These are phyloP conservation scores for Drosophila putrida DNA, from an alignment of 2,888 invertebrate genomes.

Conservation along the genomic window DNA sequence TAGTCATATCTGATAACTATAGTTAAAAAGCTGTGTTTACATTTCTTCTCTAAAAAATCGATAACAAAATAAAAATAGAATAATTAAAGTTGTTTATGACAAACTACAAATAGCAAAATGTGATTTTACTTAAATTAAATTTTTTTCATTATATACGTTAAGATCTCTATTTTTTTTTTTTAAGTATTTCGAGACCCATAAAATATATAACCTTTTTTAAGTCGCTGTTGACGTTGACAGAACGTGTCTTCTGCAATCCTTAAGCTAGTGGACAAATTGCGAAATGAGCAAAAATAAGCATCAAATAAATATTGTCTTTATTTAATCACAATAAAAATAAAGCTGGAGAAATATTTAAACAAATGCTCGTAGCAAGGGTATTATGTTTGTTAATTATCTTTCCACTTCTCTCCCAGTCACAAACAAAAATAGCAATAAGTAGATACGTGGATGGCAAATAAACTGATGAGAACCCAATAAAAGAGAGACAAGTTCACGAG, in stretches of 20 bases:
- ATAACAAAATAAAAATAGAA: no score
- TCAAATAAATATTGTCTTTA: constrained; percentile 55
- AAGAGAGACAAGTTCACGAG: constrained; percentile 14
- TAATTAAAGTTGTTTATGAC: no score
- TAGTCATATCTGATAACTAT: no score
- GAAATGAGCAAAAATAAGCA: constrained; percentile 26
- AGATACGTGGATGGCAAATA: neutral
- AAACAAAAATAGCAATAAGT: constrained; percentile 6
- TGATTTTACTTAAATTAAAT: no score
- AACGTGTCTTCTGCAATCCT: neutral
- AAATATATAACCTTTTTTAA: constrained; percentile 9
- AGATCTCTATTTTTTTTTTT: neutral
- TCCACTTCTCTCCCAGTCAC: constrained; percentile 18
- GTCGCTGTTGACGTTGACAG: constrained; percentile 23
- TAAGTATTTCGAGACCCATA: neutral
- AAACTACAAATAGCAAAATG: no score
- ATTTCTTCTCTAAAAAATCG: no score
- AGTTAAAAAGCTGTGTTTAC: no score
- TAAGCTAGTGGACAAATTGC: constrained; percentile 9
- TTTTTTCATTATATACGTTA: neutral
- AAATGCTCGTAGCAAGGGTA: constrained; percentile 43
- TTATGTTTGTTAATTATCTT: constrained; percentile 48
- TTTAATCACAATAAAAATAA: constrained; percentile 36
- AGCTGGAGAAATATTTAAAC: constrained; percentile 58
- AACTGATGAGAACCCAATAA: constrained; percentile 37